phyloP scores from a whole-genome alignment of 2,113 vertebrate species.

The Laticauda laticaudata region DNA sequence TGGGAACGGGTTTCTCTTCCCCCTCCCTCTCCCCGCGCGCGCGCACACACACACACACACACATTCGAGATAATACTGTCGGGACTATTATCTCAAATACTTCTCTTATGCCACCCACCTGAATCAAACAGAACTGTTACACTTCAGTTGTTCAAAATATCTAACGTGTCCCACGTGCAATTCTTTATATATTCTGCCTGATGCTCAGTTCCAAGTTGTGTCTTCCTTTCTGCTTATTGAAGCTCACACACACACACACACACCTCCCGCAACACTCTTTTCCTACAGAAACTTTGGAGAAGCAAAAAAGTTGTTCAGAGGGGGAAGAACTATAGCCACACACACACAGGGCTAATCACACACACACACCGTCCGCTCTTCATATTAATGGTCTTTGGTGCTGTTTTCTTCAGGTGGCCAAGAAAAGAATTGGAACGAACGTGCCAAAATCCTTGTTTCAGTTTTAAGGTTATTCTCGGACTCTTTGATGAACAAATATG shows the following conservation, averaged over 20 bases:
- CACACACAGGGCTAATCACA: background rate
- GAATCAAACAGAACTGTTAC: background rate
- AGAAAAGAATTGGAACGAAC: background rate
- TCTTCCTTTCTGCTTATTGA: background rate
- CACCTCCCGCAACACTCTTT: background rate
- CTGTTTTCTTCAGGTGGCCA: background rate
- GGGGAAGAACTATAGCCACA: background rate
- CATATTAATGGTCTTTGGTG: background rate
- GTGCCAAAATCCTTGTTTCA: background rate
- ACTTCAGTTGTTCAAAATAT: conserved; percentile 23
- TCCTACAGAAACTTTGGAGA: conserved; percentile 36
- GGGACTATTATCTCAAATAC: conserved; percentile 37
- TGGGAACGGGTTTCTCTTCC: background rate
- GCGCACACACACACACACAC: background rate
- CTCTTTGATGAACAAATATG: background rate
- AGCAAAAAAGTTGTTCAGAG: background rate
- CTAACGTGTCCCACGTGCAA: background rate
- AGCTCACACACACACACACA: background rate
- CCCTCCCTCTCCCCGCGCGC: background rate
- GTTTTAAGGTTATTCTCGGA: conserved; percentile 24
- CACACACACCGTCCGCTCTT: no score
- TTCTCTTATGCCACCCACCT: conserved; percentile 6
- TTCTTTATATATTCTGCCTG: background rate
- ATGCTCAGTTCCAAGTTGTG: background rate
- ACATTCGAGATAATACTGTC: conserved; percentile 1